These are phyloP conservation scores for Drosophila neutralis DNA, from an alignment of 2,888 invertebrate species.

Conservation along the genomic window DNA sequence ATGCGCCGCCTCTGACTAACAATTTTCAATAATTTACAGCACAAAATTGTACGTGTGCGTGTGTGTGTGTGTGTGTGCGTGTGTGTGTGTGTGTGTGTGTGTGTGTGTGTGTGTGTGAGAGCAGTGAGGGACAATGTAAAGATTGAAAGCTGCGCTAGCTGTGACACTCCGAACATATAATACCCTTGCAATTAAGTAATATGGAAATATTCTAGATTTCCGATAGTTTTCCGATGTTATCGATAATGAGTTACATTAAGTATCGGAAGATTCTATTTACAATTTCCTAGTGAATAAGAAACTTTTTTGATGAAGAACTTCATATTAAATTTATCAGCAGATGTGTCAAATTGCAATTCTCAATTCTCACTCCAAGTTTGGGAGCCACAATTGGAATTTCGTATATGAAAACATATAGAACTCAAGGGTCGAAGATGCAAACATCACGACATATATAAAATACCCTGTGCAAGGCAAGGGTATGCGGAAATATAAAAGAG, in stretches of 20 bases:
- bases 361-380: too few relatives aligned
- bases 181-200: background rate
- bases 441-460: background rate
- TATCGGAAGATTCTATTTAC: background rate
- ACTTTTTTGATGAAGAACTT: background rate
- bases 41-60: slow-evolving; percentile 11
- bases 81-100: background rate
- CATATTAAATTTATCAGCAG: background rate
- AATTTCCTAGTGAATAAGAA: background rate
- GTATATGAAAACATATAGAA: too few relatives aligned
- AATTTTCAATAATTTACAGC: slow-evolving; percentile 68
- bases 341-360: background rate
- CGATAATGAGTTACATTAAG: background rate
- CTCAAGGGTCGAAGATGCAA: background rate
- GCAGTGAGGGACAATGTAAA: background rate
- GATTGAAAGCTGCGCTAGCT: background rate
- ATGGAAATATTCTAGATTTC: background rate
- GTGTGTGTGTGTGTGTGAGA: background rate
- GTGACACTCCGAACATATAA: background rate
- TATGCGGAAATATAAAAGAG: slow-evolving; percentile 3
- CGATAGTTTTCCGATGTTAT: background rate
- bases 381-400: too few relatives aligned
- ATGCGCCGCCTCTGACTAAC: slow-evolving; percentile 34
- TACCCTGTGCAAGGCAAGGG: background rate
- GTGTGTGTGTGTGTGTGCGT: background rate